Base-by-base conservation (phyloP, 1,140 invertebrate species). In the Adelges cooleyi region DNA sequence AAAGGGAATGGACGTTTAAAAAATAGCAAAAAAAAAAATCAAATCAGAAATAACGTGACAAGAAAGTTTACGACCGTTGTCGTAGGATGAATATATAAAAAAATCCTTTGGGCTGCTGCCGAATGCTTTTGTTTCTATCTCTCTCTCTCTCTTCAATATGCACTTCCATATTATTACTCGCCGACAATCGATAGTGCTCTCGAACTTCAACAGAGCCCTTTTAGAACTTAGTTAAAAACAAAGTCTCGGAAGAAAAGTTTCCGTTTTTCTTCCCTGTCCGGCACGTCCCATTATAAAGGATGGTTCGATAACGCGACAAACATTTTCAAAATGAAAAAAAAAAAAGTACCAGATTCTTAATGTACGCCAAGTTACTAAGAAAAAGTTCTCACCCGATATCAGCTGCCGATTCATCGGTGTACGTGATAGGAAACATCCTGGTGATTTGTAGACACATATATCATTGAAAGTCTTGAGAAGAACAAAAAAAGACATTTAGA, bases 201-300 rank as follows among this genome's bases (percentile, higher is more conserved):
- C 25, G 4, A 33, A 62, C 56, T 62, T 62, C 40, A 62, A 44
- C 40, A 48, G 40, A 62, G 23, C 42, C 33, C 23, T 22, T 62
- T 62, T 22, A 29, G 44, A 62, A 62, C 38, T 46, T 62, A 48
- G 56, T 62, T 62, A 62, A 62, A 62, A 62, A 62, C 56, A 48
- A 46, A 48, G 56, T 62, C 56, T 48, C 56, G 2, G 42, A 25
- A 62, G 56, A 62, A 62, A 62, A 62, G 56, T 62, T 62, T 62
- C 27, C 56, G 56, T 62, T 62, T 46, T 62, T 46, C 8, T 20
- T 2, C 18, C 9, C 25, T 33, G 8, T 3, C 9, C 6, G 8
- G 23, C 54, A 27, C 20, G 5, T 20, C 6, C 42, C 17, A 33
- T 46, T 33, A 40, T 29, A 59, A 18, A 46, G 23, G 54, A 46